phyloP scores from a whole-genome alignment of 1,140 invertebrate genomes.

The Diploscapter pachys region DNA sequence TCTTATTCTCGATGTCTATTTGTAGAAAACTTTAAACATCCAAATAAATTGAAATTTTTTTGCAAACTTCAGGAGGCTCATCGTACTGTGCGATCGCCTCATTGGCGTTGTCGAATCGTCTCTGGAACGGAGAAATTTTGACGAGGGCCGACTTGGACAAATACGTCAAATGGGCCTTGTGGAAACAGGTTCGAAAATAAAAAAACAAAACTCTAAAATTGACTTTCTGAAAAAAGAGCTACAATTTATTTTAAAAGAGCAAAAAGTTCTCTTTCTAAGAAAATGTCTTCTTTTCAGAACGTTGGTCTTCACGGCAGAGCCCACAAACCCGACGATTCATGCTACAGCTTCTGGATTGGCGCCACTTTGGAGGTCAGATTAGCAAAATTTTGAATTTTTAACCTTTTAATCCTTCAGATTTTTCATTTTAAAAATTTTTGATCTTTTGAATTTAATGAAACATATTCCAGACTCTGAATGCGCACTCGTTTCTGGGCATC shows the following conservation, averaged over 20 bases:
- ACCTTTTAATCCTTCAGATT: not conserved
- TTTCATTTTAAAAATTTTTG: not conserved
- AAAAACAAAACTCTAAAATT: too few relatives aligned
- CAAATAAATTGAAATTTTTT: too few relatives aligned
- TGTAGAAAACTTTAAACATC: too few relatives aligned
- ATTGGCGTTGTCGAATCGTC: constrained; percentile 61
- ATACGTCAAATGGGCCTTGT: constrained; percentile 62
- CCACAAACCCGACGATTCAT: constrained; percentile 92
- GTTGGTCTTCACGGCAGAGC: constrained; percentile 87
- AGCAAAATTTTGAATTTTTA: not conserved
- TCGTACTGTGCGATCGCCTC: constrained; percentile 92
- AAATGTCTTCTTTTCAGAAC: constrained; percentile 13
- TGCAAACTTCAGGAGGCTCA: constrained; percentile 68
- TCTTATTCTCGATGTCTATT: too few relatives aligned
- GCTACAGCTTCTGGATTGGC: constrained; percentile 98
- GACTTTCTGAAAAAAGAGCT: too few relatives aligned
- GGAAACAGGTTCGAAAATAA: constrained; percentile 58
- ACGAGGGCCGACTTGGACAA: constrained; percentile 55
- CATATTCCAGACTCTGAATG: constrained; percentile 49
- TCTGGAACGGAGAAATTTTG: constrained; percentile 54
- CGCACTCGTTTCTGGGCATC: constrained; percentile 42
- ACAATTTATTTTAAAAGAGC: too few relatives aligned
- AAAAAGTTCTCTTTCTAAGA: not conserved
- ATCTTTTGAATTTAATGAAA: not conserved
- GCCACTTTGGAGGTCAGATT: constrained; percentile 74